Conservation (phyloP, 1,140 invertebrate species). For the Cyrtorhinus lividipennis region DNA sequence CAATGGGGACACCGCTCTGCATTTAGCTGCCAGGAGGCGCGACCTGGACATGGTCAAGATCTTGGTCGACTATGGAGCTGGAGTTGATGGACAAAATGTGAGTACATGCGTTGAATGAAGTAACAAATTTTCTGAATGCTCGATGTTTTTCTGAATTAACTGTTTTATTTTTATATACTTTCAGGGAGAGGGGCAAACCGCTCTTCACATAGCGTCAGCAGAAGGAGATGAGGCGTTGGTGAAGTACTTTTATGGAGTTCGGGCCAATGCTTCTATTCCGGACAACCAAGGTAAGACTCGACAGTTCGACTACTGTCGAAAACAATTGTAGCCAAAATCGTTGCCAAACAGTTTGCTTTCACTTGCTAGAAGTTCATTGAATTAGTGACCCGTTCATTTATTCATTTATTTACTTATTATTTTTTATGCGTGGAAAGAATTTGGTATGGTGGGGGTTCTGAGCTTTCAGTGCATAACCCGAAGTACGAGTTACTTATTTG, state of each 20-base stretch:
- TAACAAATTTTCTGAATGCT: neutral
- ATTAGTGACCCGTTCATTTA: neutral
- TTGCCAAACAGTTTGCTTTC: no score
- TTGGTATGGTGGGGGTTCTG: no score
- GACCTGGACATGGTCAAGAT: conserved; percentile 86
- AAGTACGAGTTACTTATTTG: no score
- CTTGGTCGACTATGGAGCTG: conserved; percentile 80
- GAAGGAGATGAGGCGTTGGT: conserved; percentile 87
- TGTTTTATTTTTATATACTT: neutral
- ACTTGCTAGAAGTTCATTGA: no score
- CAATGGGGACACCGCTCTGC: conserved; percentile 75
- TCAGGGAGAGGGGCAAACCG: conserved; percentile 77
- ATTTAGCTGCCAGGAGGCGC: conserved; percentile 71
- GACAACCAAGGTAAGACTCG: conserved; percentile 85
- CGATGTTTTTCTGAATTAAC: neutral
- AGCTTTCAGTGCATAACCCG: no score
- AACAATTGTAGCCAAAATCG: no score
- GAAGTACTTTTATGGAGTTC: conserved; percentile 87
- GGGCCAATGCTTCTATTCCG: conserved; percentile 81
- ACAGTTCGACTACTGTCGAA: no score
- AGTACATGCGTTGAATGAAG: conserved; percentile 26
- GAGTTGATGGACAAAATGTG: conserved; percentile 79
- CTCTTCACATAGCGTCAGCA: conserved; percentile 86
- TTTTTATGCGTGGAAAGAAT: neutral
- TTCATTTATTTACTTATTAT: no score